Evolutionary conservation across 1,140 invertebrate genomes (phyloP), one percentile per base, ranked within the genome.

Genomic region (Tribolium madens): DNA sequence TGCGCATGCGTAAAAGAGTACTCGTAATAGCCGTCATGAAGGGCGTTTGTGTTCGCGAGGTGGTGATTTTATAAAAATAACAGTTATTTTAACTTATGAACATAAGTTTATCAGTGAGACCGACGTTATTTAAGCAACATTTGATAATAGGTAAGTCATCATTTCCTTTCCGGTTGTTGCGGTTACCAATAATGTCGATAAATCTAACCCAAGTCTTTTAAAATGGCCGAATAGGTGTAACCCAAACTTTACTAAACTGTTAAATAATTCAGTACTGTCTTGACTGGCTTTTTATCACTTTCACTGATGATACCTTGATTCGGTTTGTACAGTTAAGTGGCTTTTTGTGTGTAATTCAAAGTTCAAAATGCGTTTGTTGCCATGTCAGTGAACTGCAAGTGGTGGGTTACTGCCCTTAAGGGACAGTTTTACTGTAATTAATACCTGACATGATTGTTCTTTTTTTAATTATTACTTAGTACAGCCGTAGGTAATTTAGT

Each of bases 1-100:
- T 70, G 80, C 78, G 78, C 73, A 48, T 64, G 78, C 80, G 74
- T 26, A 9, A 31, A 33, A 73, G 14, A 74, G 76, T 80, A 78
- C 72, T 81, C 47, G 79, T 80, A 75, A 75, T 80, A 80, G 79
- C 79, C 78, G 80, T 81, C 80, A 81, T 81, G 80, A 77, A 81
- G 80, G 80, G 80, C 80, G 80, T 81, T 81, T 80, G 78, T 76
- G 77, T 77, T 76, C 68, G 77, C 78, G 77, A 72, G 18, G 50
- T 57, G 46, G 42, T 64, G 64, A 53, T 74, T 77, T 77, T 76
- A 79, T 48, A 42, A 53, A 75, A 75, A 77, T 72, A 73, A 73
- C 13, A 69, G 52, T 18, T 33, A 48, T 73, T 79, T 73, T 77
- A 52, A 53, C 15, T 64, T 53, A 48, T 69, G 47, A 70, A 57